phyloP scores from a whole-genome alignment of 2,888 invertebrate species.

The Abscondita cerata region DNA sequence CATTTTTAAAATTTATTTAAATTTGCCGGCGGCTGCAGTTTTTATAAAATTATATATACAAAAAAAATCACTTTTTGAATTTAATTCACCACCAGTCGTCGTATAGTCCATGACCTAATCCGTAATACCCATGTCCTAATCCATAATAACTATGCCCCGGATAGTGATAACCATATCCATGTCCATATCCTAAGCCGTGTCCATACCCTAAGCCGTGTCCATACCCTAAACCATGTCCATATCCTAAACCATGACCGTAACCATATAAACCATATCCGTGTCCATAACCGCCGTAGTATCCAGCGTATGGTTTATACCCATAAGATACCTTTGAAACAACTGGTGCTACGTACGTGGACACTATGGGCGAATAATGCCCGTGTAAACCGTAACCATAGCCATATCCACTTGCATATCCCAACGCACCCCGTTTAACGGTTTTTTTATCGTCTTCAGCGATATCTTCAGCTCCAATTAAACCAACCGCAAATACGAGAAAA shows the following conservation, averaged over 20 bases:
- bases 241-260: constrained; percentile 33
- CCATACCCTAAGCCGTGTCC: too few species aligned
- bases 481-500: constrained; percentile 30
- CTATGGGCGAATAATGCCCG: constrained; percentile 26
- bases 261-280: constrained; percentile 38
- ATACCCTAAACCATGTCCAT: constrained; percentile 37
- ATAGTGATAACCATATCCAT: constrained; percentile 9
- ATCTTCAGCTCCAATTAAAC: constrained; percentile 35
- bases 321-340: constrained; percentile 31
- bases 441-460: too few species aligned
- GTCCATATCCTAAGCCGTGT: too few species aligned
- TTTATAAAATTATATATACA: too few species aligned
- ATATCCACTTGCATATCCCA: constrained; percentile 39
- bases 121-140: too few species aligned
- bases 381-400: constrained; percentile 40
- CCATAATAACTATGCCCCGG: constrained; percentile 1
- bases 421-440: constrained; percentile 48
- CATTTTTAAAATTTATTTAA: too few species aligned
- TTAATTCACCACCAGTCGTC: constrained; percentile 29
- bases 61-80: too few species aligned
- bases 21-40: too few species aligned
- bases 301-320: constrained; percentile 18
- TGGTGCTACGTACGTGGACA: constrained; percentile 25
- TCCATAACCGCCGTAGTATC: constrained; percentile 29
- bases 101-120: too few species aligned